A percentile compares a stretch with the other conserved stretches of the same genome.
phyloP scores from a whole-genome alignment of 2,797 vertebrate genomes.

The Syngnathus rostellatus region DNA sequence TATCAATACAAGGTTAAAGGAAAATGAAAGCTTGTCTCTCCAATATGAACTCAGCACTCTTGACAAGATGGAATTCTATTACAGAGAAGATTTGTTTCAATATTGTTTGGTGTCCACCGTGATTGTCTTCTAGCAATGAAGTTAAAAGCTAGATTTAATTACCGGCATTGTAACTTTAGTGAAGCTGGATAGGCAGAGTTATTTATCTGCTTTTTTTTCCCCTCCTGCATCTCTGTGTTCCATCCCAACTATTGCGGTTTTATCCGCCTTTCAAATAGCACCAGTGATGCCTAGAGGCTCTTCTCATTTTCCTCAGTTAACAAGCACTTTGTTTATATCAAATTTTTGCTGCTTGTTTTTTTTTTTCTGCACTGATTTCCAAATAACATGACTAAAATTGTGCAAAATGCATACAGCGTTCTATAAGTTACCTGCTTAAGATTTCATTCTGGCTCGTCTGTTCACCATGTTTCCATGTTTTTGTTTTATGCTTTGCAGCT shows the following conservation, averaged over 20 bases:
- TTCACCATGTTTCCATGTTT: not conserved
- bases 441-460: too few relatives aligned
- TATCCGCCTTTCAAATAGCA: constrained; percentile 50
- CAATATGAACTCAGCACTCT: constrained; percentile 21
- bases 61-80: not conserved
- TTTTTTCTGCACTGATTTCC: constrained; percentile 33
- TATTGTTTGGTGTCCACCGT: constrained; percentile 13
- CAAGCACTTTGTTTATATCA: constrained; percentile 62
- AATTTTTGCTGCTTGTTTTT: constrained; percentile 52
- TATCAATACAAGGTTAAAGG: constrained; percentile 39
- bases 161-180: constrained; percentile 32
- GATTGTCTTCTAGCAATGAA: not conserved
- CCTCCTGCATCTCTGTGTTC: constrained; percentile 32
- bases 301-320: constrained; percentile 58
- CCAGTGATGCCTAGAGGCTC: constrained; percentile 43
- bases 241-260: constrained; percentile 44
- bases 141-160: constrained; percentile 21
- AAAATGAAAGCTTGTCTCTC: constrained; percentile 48
- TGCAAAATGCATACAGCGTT: constrained; percentile 32
- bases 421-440: constrained; percentile 13
- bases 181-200: constrained; percentile 12
- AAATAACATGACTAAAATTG: constrained; percentile 42
- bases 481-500: constrained; percentile 62
- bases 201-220: not conserved
- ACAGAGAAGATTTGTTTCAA: constrained; percentile 6